Conservation (phyloP, 1,140 invertebrate species). For the Drosophila burlai region DNA sequence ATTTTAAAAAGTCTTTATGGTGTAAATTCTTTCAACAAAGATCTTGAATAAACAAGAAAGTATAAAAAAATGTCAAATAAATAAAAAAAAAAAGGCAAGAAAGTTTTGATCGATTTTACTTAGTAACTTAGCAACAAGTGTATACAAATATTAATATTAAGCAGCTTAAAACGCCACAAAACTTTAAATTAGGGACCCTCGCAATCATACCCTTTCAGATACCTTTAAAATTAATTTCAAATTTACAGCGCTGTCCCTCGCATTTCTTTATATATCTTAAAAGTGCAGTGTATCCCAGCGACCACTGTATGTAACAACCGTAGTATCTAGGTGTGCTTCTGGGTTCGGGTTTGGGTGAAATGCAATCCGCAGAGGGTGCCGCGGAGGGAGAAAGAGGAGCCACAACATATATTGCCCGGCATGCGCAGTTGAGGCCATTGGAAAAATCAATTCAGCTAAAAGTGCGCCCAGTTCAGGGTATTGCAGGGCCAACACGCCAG, state of each 20-base stretch:
- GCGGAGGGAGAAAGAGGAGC: not conserved
- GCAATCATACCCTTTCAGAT: too few species aligned
- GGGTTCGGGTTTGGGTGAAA: slow-evolving; percentile 10
- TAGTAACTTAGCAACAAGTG: not conserved
- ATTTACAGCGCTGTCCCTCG: too few species aligned
- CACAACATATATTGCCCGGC: slow-evolving; percentile 58
- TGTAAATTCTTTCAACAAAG: not conserved
- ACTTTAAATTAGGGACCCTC: too few species aligned
- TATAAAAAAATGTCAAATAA: not conserved
- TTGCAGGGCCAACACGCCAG: slow-evolving; percentile 42
- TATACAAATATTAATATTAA: not conserved
- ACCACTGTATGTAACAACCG: slow-evolving; percentile 11
- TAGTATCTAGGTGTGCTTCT: slow-evolving; percentile 7
- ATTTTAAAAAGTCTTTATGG: not conserved
- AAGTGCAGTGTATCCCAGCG: not conserved
- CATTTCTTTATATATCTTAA: not conserved
- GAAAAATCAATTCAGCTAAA: slow-evolving; percentile 85
- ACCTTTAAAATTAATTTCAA: not conserved
- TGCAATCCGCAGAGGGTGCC: slow-evolving; percentile 15
- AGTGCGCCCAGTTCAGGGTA: slow-evolving; percentile 73
- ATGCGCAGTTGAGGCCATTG: slow-evolving; percentile 72
- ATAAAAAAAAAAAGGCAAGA: accelerated
- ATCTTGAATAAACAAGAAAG: not conserved
- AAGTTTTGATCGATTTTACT: not conserved
- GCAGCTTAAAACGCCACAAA: too few species aligned